phyloP scores from a whole-genome alignment of 2,113 vertebrate species.

The Orthonyx spaldingii region DNA sequence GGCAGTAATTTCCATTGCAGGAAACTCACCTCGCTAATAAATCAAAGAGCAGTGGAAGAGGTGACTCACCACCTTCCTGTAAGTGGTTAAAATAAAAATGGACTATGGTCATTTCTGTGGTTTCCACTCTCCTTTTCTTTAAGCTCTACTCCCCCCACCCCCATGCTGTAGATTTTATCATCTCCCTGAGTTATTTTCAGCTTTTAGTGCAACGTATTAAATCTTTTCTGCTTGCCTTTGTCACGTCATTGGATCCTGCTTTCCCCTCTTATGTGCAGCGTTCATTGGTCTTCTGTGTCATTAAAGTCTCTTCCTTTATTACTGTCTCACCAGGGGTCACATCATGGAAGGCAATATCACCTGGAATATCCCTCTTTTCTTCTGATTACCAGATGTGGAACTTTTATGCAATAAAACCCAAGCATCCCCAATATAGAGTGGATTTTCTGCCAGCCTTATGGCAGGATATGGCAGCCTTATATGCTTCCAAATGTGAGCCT shows the following conservation, averaged over 20 bases:
- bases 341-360: not conserved
- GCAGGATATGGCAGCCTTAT: not conserved
- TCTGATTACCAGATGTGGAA: not conserved
- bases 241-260: not conserved
- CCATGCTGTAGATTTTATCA: not conserved
- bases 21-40: slow-evolving; percentile 20
- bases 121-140: not conserved
- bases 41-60: slow-evolving; percentile 6
- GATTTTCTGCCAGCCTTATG: not conserved
- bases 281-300: not conserved
- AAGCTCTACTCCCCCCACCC: not conserved
- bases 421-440: not conserved
- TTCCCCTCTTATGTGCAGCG: not conserved
- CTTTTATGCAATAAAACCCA: not conserved
- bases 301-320: not conserved
- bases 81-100: not conserved
- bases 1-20: not conserved
- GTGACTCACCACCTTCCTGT: slow-evolving; percentile 41
- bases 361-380: not conserved
- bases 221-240: not conserved
- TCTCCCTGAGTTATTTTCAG: not conserved
- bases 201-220: not conserved
- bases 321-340: not conserved
- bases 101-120: slow-evolving; percentile 10
- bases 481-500: not conserved